These are phyloP conservation scores for Caprella mutica DNA, from an alignment of 2,888 invertebrate species.

Conservation along the genomic window DNA sequence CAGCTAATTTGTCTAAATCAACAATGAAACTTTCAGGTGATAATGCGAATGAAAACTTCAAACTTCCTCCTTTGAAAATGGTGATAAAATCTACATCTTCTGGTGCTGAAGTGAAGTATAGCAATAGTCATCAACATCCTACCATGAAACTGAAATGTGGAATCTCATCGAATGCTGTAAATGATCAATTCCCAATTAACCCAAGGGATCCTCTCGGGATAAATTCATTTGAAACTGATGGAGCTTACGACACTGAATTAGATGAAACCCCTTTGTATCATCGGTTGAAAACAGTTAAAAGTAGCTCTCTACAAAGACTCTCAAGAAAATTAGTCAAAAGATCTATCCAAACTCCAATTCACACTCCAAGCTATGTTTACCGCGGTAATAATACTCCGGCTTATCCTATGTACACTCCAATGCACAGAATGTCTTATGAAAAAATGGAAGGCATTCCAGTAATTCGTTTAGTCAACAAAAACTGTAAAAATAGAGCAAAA, in stretches of 20 bases:
- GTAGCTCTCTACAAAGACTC: neutral
- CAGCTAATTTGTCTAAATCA: too few species aligned
- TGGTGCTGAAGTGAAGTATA: too few species aligned
- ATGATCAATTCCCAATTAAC: conserved; percentile 20
- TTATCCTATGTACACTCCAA: conserved; percentile 30
- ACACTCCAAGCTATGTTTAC: conserved; percentile 25
- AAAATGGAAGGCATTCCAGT: too few species aligned
- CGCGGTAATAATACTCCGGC: conserved; percentile 12
- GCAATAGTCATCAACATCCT: too few species aligned
- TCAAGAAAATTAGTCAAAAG: conserved; percentile 21
- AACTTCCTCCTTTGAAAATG: too few species aligned
- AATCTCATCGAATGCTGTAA: too few species aligned
- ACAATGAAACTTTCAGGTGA: too few species aligned
- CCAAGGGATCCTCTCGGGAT: conserved; percentile 29
- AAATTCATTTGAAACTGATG: conserved; percentile 4
- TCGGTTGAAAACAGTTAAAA: neutral
- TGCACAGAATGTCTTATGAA: conserved; percentile 25
- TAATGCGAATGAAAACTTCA: too few species aligned
- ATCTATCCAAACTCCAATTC: conserved; percentile 22
- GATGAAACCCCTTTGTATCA: conserved; percentile 15
- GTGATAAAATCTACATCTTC: too few species aligned
- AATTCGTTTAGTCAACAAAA: too few species aligned
- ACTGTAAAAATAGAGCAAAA: neutral
- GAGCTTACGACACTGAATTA: conserved; percentile 23
- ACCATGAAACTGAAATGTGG: too few species aligned